Evolutionary conservation across 2,888 invertebrate genomes (phyloP).

Genomic region (Mesorhabditis belari): DNA sequence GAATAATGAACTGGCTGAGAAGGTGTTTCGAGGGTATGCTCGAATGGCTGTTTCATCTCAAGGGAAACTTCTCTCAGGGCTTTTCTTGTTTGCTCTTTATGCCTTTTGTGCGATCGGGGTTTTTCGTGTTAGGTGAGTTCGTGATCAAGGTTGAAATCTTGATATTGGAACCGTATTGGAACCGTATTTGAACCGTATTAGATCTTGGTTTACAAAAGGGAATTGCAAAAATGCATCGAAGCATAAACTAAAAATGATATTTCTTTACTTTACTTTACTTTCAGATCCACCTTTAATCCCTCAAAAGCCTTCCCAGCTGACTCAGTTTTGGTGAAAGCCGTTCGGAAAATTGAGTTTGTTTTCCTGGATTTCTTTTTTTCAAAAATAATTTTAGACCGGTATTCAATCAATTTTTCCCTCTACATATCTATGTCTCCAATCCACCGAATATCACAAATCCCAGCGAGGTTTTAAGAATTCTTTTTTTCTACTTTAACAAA

Average conservation of each 20-base stretch:
- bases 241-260: too few species aligned
- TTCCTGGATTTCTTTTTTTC: neutral
- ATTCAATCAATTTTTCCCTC: constrained; percentile 48
- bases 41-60: neutral
- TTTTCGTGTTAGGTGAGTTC: neutral
- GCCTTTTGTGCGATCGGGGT: constrained; percentile 17
- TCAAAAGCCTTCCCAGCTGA: constrained; percentile 48
- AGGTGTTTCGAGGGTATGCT: neutral
- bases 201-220: too few species aligned
- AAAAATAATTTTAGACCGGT: constrained; percentile 36
- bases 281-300: constrained; percentile 41
- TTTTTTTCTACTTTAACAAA: neutral
- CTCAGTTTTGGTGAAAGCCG: constrained; percentile 42
- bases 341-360: constrained; percentile 29
- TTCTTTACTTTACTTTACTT: constrained; percentile 20
- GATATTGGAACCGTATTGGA: too few species aligned
- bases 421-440: constrained; percentile 42
- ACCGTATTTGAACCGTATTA: too few species aligned
- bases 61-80: constrained; percentile 3
- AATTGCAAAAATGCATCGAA: too few species aligned
- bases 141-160: too few species aligned
- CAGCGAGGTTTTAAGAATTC: constrained; percentile 18
- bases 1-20: neutral
- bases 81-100: constrained; percentile 14
- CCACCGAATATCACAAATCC: constrained; percentile 43